These are phyloP conservation scores for Synergus itoensis DNA, from an alignment of 2,888 invertebrate species.

Conservation along the genomic window DNA sequence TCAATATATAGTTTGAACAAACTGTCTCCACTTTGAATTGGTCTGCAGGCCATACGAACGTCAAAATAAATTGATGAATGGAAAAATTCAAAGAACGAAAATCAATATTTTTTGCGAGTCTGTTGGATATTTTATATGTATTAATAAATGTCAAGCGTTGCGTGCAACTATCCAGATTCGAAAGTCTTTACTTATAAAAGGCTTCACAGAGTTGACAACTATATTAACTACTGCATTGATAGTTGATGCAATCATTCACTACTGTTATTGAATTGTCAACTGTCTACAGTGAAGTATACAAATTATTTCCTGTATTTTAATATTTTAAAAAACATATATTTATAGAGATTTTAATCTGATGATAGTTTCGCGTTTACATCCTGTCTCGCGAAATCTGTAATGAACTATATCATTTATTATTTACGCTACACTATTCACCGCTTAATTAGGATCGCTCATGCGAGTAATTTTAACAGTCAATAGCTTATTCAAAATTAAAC, in stretches of 20 bases:
- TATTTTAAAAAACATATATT: too few relatives aligned
- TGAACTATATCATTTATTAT: not conserved
- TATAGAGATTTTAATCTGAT: too few relatives aligned
- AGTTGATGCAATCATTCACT: too few relatives aligned
- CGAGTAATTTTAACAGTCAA: not conserved
- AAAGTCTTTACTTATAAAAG: not conserved
- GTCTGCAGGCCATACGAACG: not conserved
- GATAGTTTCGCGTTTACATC: too few relatives aligned
- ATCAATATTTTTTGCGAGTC: not conserved
- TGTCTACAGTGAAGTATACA: too few relatives aligned
- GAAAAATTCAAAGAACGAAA: not conserved
- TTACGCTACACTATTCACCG: not conserved
- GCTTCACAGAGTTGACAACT: too few relatives aligned
- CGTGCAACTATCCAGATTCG: not conserved
- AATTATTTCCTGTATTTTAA: too few relatives aligned
- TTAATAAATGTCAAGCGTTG: not conserved
- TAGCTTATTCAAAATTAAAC: not conserved
- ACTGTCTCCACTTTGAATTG: not conserved
- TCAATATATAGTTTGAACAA: not conserved
- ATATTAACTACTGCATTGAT: too few relatives aligned
- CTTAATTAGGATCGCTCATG: not conserved
- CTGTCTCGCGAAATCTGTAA: not conserved
- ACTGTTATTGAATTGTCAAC: too few relatives aligned
- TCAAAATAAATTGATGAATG: not conserved
- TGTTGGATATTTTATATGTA: not conserved